Evolutionary conservation across 2,888 invertebrate genomes (phyloP), one percentile per base, ranked within the genome.

Genomic region (Bhutanitis thaidina): DNA sequence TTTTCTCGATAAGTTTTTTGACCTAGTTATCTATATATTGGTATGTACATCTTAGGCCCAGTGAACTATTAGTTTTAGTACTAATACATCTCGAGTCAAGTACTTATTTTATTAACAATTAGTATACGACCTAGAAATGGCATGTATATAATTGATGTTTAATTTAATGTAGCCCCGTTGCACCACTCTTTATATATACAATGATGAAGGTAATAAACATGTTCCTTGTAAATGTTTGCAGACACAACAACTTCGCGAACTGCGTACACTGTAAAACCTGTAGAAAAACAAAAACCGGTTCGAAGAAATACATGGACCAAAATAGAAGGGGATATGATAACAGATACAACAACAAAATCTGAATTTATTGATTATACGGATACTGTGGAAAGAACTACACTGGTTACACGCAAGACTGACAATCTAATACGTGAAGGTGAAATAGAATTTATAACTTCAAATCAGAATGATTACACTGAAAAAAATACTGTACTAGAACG

Each of bases 261-360:
- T 54, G 94, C 93, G 69, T 95, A 92, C 74, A 93, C 93, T 57
- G 92, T 93, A n/a, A 91, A 92, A 73, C 91, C 91, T 56, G 87
- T 90, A 5, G 93, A 93, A 74, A 84, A 93, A 64, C 90, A 93
- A 37, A 91, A 85, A 65, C 91, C 92, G 52, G 91, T 94, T 41
- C 88, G 95, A 60, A 91, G 94, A 47, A 94, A 94, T 65, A 95
- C 95, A 1, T 95, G 93, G 90, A 95, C 95, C 0, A 95, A 95
- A 75, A 83, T 94, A 38, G 94, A 94, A 79, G 94, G 94, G 27
- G 94, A 94, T 49, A 92, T 94, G 77, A 90, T 78, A 37, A 92
- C 92, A 36, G 93, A 93, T 62, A 94, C 94, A 3, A 94, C 94
- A 13, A 91, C 85, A 44, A 89, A 91, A 71, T 90, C 92, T 0